Evolutionary conservation across 1,140 invertebrate genomes (phyloP).

Genomic region (Bombus polaris): DNA sequence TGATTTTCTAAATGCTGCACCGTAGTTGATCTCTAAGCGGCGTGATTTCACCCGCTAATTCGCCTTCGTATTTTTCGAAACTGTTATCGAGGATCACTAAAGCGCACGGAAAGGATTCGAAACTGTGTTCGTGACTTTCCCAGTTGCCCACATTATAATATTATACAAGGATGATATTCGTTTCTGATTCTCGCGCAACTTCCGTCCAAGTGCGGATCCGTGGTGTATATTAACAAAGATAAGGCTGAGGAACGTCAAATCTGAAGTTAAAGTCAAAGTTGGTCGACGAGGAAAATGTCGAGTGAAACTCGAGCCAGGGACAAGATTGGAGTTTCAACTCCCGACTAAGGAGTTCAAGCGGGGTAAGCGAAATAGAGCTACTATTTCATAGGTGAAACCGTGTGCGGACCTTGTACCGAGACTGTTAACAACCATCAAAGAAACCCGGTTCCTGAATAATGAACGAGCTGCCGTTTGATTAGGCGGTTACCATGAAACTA

Average conservation of each 20-base stretch:
- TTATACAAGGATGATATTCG: slow-evolving; percentile 51
- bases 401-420: neutral
- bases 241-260: slow-evolving; percentile 26
- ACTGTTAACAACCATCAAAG: slow-evolving; percentile 43
- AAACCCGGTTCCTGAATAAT: slow-evolving; percentile 24
- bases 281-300: slow-evolving; percentile 48
- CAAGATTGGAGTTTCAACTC: slow-evolving; percentile 43
- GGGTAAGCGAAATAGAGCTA: neutral
- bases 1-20: no score
- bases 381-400: slow-evolving; percentile 38
- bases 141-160: neutral
- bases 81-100: no score
- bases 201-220: slow-evolving; percentile 26
- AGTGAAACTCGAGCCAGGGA: slow-evolving; percentile 42
- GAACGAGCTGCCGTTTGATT: slow-evolving; percentile 16
- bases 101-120: neutral
- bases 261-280: slow-evolving; percentile 36
- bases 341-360: slow-evolving; percentile 1
- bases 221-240: slow-evolving; percentile 61
- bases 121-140: neutral
- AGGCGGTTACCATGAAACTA: neutral
- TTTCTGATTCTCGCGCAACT: slow-evolving; percentile 50
- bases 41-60: no score
- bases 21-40: no score
- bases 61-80: no score